These are phyloP conservation scores for Catharus minimus DNA, from an alignment of 2,113 vertebrate genomes.

Conservation along the genomic window DNA sequence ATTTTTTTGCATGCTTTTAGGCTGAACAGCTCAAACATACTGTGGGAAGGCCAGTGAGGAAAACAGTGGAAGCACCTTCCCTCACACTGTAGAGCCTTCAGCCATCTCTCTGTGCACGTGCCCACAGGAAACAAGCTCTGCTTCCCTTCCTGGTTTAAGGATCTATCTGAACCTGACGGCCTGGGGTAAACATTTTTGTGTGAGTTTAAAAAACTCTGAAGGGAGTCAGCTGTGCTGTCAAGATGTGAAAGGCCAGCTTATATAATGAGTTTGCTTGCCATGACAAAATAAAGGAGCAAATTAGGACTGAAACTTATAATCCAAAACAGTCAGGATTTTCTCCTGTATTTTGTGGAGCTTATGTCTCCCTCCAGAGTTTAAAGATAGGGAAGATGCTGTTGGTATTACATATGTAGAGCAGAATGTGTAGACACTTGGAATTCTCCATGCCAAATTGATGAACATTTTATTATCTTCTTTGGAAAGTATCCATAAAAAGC, in stretches of 20 bases:
- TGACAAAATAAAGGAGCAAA: neutral
- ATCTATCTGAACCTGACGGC: neutral
- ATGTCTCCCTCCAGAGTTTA: constrained; percentile 51
- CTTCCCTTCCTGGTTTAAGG: neutral
- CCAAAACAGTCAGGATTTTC: neutral
- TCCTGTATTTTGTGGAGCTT: neutral
- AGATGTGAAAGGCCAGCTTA: neutral
- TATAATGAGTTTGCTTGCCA: neutral
- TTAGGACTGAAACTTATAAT: neutral
- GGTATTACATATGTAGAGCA: neutral
- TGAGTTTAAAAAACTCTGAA: neutral
- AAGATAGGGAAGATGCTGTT: constrained; percentile 17
- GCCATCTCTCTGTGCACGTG: neutral
- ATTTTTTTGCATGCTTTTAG: neutral
- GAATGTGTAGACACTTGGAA: neutral
- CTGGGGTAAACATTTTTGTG: neutral
- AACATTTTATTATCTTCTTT: neutral
- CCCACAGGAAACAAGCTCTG: neutral
- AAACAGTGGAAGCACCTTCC: neutral
- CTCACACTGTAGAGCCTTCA: neutral
- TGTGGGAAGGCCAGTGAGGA: neutral
- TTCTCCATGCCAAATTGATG: neutral
- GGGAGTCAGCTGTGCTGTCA: neutral
- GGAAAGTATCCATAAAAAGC: constrained; percentile 7
- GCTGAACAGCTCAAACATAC: neutral